Conservation (phyloP, 2,888 invertebrate genomes). For the Ophion costatus region DNA sequence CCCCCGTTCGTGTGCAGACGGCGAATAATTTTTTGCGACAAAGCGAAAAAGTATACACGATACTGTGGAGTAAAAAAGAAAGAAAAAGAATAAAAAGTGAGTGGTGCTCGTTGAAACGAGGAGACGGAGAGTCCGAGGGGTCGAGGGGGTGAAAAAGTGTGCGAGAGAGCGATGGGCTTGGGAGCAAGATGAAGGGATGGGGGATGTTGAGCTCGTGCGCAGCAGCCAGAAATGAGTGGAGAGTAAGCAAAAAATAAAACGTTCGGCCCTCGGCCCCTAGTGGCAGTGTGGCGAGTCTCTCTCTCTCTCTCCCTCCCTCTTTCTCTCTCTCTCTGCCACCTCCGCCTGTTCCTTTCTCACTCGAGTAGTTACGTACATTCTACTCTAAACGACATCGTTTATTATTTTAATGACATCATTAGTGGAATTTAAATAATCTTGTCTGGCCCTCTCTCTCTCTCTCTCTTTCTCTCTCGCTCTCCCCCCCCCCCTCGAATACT, state of each 20-base stretch:
- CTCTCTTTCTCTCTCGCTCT: slow-evolving; percentile 3
- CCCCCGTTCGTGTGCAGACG: slow-evolving; percentile 46
- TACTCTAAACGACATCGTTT: slow-evolving; percentile 77
- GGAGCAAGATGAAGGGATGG: slow-evolving; percentile 15
- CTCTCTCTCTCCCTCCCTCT: slow-evolving; percentile 1
- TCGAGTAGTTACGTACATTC: slow-evolving; percentile 69
- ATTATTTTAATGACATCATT: slow-evolving; percentile 80
- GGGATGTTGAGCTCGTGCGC: slow-evolving; percentile 25
- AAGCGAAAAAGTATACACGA: slow-evolving; percentile 45
- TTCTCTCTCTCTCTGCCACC: slow-evolving; percentile 9
- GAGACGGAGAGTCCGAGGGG: slow-evolving; percentile 20
- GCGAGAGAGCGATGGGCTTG: not conserved
- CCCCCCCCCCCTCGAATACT: not conserved
- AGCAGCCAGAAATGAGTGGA: slow-evolving; percentile 40
- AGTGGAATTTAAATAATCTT: slow-evolving; percentile 78
- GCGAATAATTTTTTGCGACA: slow-evolving; percentile 52
- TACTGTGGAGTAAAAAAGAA: slow-evolving; percentile 16
- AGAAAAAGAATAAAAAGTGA: slow-evolving; percentile 17
- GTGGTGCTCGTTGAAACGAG: slow-evolving; percentile 35
- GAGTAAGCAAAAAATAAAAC: slow-evolving; percentile 55
- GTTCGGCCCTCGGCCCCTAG: slow-evolving; percentile 51
- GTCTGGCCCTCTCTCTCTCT: slow-evolving; percentile 48
- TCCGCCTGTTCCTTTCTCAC: slow-evolving; percentile 1
- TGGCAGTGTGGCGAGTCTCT: slow-evolving; percentile 45
- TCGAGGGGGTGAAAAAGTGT: not conserved